Base-by-base conservation (phyloP, 30 jellyfish, hydroid and myxozoan species). In the Turritopsis dohrnii region DNA sequence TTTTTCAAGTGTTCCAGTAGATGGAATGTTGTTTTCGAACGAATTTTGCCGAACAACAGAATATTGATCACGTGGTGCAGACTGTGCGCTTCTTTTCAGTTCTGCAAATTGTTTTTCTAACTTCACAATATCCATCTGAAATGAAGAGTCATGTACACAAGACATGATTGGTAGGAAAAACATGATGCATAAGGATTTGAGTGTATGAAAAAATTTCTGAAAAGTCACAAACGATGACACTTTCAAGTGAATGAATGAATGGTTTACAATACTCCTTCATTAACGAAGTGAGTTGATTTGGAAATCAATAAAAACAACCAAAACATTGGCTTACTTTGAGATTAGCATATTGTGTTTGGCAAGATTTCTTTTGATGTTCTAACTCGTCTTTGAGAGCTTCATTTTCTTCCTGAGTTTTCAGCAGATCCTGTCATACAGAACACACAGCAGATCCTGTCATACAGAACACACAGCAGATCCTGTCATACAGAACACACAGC, bases 341-440 rank as follows among this genome's bases (percentile, higher is more conserved):
- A 31, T 72, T 31, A 3, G 22, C 23, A 22, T 72, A 52, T 22
- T 72, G 81, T 22, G 31, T 72, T 72, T 72, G 30, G 52, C 20
- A 26, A 18, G 28, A 26, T 72, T 72, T 72, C 31, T 72, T 72
- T 72, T 72, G 81, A 26, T 72, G 60, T 26, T 19, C 31, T 26
- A 72, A 26, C 1, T 26, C 52, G 18, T 72, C 52, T 52, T 72
- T 72, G 7, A 72, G 31, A 1, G 28, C 1, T 16, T 72, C 81
- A 22, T 72, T 72, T 22, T 19, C 52, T 72, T 72, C 81, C 22
- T 72, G 81, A 22, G 81, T 72, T 72, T 72, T 52, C 7, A 72
- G 31, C 18, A 72, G 81, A 72, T 72, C 81, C 81, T 72, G n/a
- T 9, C 23, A 60, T 60, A 60, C 18, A 17, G 3, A 71, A 71